These are phyloP conservation scores for Pituophis catenifer DNA, from an alignment of 2,113 vertebrate genomes.

Conservation along the genomic window DNA sequence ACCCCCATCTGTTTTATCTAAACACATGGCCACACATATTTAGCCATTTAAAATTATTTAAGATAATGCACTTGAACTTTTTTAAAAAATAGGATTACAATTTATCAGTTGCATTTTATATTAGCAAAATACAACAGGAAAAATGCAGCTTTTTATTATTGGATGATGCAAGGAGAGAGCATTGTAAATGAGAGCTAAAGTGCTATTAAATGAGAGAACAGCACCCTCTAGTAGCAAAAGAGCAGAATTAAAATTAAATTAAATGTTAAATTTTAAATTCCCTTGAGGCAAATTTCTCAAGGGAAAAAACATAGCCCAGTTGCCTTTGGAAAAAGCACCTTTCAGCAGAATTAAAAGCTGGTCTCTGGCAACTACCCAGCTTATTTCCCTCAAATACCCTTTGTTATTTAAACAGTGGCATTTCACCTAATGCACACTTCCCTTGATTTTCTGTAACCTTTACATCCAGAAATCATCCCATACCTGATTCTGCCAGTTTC, in stretches of 20 bases:
- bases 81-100: neutral
- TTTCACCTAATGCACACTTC: neutral
- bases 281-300: too few species aligned
- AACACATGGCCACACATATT: neutral
- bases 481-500: neutral
- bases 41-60: neutral
- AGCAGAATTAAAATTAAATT: neutral
- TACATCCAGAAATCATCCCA: neutral
- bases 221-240: slow-evolving; percentile 5
- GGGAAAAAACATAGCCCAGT: neutral
- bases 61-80: neutral
- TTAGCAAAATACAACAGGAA: neutral
- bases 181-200: neutral
- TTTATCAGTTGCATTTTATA: neutral
- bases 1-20: neutral
- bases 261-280: too few species aligned
- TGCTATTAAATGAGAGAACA: neutral
- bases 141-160: neutral
- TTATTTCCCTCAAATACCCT: neutral
- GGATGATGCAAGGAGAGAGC: neutral
- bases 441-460: neutral
- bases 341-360: neutral
- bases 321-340: neutral
- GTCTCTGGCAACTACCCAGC: neutral
- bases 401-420: neutral